Conservation (phyloP, 2,113 vertebrate species). For the Callospermophilus lateralis region DNA sequence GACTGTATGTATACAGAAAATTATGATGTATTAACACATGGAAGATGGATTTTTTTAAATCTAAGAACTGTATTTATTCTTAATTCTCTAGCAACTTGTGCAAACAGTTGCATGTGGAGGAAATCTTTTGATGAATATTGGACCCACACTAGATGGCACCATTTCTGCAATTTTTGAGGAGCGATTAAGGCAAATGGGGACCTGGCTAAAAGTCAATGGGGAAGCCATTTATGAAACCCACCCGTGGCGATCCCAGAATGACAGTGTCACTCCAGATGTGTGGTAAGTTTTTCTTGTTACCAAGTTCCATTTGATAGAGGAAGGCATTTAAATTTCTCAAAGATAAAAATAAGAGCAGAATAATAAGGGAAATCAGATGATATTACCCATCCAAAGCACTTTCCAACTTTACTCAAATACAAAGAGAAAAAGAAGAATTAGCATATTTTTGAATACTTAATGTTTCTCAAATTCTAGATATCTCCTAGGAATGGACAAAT, state of each 20-base stretch:
- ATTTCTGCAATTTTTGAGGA: constrained; percentile 95
- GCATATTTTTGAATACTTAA: not conserved
- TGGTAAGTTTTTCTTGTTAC: constrained; percentile 89
- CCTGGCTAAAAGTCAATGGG: constrained; percentile 95
- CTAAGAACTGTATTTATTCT: constrained; percentile 62
- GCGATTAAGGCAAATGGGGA: constrained; percentile 94
- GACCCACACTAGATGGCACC: constrained; percentile 94
- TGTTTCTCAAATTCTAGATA: not conserved
- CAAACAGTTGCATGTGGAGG: constrained; percentile 97
- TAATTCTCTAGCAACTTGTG: constrained; percentile 89
- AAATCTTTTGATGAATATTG: constrained; percentile 96
- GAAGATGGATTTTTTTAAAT: not conserved
- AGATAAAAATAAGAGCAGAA: not conserved
- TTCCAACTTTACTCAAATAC: not conserved
- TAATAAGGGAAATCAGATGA: not conserved
- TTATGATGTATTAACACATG: not conserved
- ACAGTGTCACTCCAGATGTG: constrained; percentile 88
- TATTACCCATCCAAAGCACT: not conserved
- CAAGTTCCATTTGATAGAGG: not conserved
- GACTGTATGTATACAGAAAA: not conserved
- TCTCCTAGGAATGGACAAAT: not conserved
- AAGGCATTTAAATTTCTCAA: constrained; percentile 32
- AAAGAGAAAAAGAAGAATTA: not conserved
- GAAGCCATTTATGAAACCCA: constrained; percentile 94
- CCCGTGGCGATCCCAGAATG: constrained; percentile 94